Conservation (phyloP, 1,140 invertebrate species). For the Penaeus indicus region DNA sequence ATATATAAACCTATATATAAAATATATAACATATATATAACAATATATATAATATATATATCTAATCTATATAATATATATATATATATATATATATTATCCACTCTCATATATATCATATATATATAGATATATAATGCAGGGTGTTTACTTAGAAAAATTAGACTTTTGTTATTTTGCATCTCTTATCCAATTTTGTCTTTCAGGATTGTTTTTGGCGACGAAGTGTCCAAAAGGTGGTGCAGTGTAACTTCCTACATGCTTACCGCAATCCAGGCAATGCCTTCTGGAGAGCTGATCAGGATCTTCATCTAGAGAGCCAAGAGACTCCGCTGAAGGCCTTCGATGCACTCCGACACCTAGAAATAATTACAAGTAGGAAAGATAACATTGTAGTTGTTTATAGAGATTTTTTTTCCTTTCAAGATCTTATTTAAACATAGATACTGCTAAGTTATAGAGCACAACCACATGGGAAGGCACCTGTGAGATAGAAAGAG, state of each 20-base stretch:
- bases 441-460: no score
- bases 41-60: no score
- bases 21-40: no score
- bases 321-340: neutral
- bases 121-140: no score
- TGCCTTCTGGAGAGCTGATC: conserved; percentile 72
- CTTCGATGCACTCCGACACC: neutral
- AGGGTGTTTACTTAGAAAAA: neutral
- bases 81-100: no score
- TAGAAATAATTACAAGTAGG: neutral
- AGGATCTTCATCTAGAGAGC: conserved; percentile 65
- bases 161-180: neutral
- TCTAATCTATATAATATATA: no score
- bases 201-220: conserved; percentile 77
- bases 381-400: neutral
- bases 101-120: no score
- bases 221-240: conserved; percentile 88
- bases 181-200: conserved; percentile 55
- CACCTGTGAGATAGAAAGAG: no score
- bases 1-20: no score
- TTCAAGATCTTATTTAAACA: no score
- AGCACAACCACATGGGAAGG: no score
- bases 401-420: no score
- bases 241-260: conserved; percentile 91
- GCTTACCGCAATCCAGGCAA: conserved; percentile 87